Evolutionary conservation across 2,113 vertebrate genomes (phyloP).

Genomic region (Potamarius usumacintae): DNA sequence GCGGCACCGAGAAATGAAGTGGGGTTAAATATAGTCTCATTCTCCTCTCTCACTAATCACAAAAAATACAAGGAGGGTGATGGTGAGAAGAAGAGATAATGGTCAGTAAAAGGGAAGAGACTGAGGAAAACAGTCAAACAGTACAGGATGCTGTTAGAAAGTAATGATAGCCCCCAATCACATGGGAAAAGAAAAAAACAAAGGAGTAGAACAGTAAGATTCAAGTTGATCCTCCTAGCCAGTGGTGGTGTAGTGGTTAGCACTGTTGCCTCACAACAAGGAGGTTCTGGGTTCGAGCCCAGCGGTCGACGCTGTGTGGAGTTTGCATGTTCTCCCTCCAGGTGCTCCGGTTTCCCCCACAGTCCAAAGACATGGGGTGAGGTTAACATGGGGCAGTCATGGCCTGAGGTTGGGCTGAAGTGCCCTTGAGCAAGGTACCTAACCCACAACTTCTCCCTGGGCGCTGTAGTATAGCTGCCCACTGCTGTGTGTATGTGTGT

Average conservation of each 20-base stretch:
- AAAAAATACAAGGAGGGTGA: neutral
- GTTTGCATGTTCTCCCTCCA: too few relatives aligned
- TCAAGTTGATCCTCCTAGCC: neutral
- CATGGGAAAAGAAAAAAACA: neutral
- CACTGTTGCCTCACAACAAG: too few relatives aligned
- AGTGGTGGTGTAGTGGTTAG: neutral
- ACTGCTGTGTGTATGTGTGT: too few relatives aligned
- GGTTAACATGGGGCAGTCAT: too few relatives aligned
- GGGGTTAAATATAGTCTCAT: slow-evolving; percentile 39
- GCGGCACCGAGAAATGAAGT: slow-evolving; percentile 23
- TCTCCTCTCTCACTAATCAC: slow-evolving; percentile 41
- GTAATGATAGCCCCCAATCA: neutral
- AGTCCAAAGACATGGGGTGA: too few relatives aligned
- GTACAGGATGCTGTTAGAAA: neutral
- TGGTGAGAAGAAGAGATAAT: slow-evolving; percentile 43
- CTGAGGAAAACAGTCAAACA: slow-evolving; percentile 10
- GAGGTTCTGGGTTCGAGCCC: too few relatives aligned
- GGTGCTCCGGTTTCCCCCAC: too few relatives aligned
- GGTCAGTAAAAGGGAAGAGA: slow-evolving; percentile 40
- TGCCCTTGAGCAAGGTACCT: too few relatives aligned
- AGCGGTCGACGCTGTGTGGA: too few relatives aligned
- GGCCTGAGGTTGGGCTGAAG: too few relatives aligned
- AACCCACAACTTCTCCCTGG: too few relatives aligned
- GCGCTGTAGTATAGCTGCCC: too few relatives aligned
- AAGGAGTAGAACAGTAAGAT: neutral